These are phyloP conservation scores for Mus musculus DNA, from an alignment of 2,113 vertebrate genomes.

Conservation along the genomic window GRCm39 chr6:114962501-114963000, in stretches of 20 bases:
- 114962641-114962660: not conserved
- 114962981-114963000: not conserved
- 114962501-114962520: not conserved
- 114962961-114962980: not conserved
- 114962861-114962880: not conserved
- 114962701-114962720: not conserved
- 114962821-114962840: not conserved
- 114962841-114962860: not conserved
- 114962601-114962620: not conserved
- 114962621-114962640: not conserved
- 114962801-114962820: not conserved
- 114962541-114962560: not conserved
- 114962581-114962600: not conserved
- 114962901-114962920: not conserved
- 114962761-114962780: not conserved
- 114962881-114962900: not conserved
- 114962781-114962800: not conserved
- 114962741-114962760: not conserved
- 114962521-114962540: not conserved
- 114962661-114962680: not conserved
- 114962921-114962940: not conserved
- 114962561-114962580: not conserved
- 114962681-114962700: not conserved
- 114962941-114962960: not conserved
- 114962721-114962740: not conserved